Base-by-base conservation (phyloP, 2,888 invertebrate species). In the Marronus borbonicus region DNA sequence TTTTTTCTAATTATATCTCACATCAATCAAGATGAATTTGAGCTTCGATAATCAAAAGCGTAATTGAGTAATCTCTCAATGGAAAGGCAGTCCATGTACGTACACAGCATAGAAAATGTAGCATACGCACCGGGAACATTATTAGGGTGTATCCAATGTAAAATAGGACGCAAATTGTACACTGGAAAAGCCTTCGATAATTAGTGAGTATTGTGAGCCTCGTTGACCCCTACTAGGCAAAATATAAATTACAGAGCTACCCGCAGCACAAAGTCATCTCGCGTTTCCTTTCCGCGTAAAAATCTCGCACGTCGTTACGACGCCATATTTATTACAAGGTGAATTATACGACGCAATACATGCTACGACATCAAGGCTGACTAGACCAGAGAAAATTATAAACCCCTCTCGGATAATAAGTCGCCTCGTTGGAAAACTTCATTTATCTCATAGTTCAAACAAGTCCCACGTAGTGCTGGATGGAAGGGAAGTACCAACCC, bases 241-340 rank as follows among this genome's bases (percentile, higher is more conserved):
- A 55, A 55, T 17, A 44, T 55, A 7, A n/a, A 55, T 55, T 17
- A 55, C 52, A 55, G 50, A 50, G 44, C 44, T 44, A 44, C 44
- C 44, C 44, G 44, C 44, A 44, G 44, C 8, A 44, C 10, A 44
- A 44, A 17, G 55, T n/a, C 55, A 5, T n/a, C 14, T 55, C n/a
- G n/a, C 17, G 55, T 49, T 68, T 50, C 55, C 17, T 44, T 52
- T 20, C 8, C 44, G 0, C 28, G 31, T 55, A 69, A 69, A 69
- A 55, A 55, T 31, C 14, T 55, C 55, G n/a, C 69, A 52, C 69
- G 17, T 52, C 24, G 52, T 55, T 55, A 14, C 31, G 17, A 55
- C 36, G 31, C 17, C 14, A n/a, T n/a, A 14, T 24, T 69, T 69
- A 69, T 69, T 69, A 69, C 31, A 55, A 52, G 69, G 7, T 28